Percentiles rank a stretch among this genome's conserved stretches.
Conservation (phyloP, 2,113 vertebrate species). For the Amazona vittata region DNA sequence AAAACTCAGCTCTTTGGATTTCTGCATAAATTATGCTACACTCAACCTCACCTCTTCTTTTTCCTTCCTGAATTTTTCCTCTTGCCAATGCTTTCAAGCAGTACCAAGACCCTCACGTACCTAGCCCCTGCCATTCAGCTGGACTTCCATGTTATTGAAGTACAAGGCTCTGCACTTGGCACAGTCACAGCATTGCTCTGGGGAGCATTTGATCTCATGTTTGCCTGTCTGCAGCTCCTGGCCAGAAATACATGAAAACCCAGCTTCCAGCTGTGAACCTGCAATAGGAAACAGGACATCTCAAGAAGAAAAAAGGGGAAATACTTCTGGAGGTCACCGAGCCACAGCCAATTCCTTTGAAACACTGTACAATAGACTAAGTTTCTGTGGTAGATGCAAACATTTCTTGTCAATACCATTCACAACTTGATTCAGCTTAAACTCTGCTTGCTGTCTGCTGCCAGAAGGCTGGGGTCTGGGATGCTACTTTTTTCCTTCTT, state of each 20-base stretch:
- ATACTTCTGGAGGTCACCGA: not conserved
- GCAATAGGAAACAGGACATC: not conserved
- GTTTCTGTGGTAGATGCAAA: not conserved
- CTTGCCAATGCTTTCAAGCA: not conserved
- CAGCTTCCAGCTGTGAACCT: not conserved
- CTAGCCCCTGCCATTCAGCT: not conserved
- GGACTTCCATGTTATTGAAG: not conserved
- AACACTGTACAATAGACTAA: not conserved
- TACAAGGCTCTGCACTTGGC: not conserved
- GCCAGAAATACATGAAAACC: not conserved
- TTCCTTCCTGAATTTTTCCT: not conserved
- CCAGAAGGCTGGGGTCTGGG: not conserved
- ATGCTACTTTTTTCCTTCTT: not conserved
- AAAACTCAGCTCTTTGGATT: not conserved
- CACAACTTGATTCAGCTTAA: not conserved
- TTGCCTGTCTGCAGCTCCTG: not conserved
- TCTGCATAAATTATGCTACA: not conserved
- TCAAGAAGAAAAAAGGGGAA: not conserved
- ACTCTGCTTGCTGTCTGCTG: not conserved
- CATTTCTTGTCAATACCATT: not conserved
- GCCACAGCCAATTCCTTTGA: not conserved
- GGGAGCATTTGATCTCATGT: not conserved
- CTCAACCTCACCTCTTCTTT: not conserved
- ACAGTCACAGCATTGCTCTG: not conserved
- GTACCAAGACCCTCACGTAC: fast-evolving